These are phyloP conservation scores for Onychorhynchus coronatus DNA, from an alignment of 2,113 vertebrate species.

Conservation along the genomic window DNA sequence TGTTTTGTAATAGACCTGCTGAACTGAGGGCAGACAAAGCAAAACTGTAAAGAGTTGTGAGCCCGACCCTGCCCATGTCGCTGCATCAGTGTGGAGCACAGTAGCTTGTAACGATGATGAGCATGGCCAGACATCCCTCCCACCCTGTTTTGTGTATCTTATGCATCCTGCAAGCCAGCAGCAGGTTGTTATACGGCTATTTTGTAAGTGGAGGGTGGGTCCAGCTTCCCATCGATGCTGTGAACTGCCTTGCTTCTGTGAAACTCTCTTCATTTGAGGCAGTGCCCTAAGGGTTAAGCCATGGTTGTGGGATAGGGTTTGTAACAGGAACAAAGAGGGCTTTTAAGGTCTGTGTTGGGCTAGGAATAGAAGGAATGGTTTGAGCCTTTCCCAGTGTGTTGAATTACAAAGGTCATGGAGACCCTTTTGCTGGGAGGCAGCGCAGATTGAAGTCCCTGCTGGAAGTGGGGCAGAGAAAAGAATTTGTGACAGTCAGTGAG, in stretches of 20 bases:
- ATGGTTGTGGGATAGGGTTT: not conserved
- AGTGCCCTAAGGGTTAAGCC: slow-evolving; percentile 42
- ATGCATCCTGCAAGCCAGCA: not conserved
- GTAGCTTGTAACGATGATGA: not conserved
- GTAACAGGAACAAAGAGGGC: slow-evolving; percentile 48
- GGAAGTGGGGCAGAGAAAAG: not conserved
- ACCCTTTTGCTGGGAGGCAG: slow-evolving; percentile 34
- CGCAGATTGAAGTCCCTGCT: not conserved
- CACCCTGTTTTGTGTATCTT: rapidly evolving
- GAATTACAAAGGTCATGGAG: slow-evolving; percentile 43
- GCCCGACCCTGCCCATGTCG: rapidly evolving
- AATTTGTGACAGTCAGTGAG: not conserved
- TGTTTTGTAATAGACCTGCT: not conserved
- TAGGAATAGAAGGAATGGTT: slow-evolving; percentile 36
- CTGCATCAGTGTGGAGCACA: not conserved
- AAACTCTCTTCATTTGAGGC: not conserved
- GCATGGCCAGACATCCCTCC: not conserved
- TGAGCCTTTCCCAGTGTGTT: slow-evolving; percentile 50
- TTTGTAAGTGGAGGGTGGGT: not conserved
- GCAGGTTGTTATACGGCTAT: not conserved
- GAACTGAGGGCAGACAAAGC: not conserved
- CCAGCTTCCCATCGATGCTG: not conserved
- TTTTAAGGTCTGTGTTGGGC: slow-evolving; percentile 39
- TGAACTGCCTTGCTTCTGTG: not conserved
- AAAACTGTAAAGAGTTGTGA: not conserved